Conservation (phyloP, 2,797 vertebrate genomes). For the Siniperca obscura region DNA sequence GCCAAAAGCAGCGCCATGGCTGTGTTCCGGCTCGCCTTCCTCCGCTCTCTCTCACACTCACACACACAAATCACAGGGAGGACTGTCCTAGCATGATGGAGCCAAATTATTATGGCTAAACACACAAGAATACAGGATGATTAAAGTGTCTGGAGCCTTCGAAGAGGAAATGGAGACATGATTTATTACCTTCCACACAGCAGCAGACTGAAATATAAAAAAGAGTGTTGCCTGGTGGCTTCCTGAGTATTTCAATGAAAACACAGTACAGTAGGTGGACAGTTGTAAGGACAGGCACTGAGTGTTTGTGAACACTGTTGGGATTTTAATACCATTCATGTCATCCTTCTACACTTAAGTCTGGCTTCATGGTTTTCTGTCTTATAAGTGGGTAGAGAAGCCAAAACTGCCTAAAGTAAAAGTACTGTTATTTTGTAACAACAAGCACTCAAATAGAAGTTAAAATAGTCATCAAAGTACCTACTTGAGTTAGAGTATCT, state of each 20-base stretch:
- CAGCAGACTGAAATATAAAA: constrained; percentile 61
- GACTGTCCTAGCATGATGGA: constrained; percentile 83
- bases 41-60: constrained; percentile 41
- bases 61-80: constrained; percentile 80
- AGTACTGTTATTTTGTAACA: not conserved
- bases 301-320: constrained; percentile 31
- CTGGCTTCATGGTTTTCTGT: constrained; percentile 1
- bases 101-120: constrained; percentile 84
- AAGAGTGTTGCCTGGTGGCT: constrained; percentile 25
- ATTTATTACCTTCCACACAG: constrained; percentile 66
- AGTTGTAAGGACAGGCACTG: constrained; percentile 9
- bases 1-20: constrained; percentile 4
- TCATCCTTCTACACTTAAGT: constrained; percentile 6
- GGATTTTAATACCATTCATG: constrained; percentile 34
- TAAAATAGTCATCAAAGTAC: not conserved
- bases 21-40: constrained; percentile 44
- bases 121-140: constrained; percentile 82
- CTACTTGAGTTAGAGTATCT: not conserved
- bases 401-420: not conserved
- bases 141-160: constrained; percentile 79
- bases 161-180: constrained; percentile 65
- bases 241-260: constrained; percentile 27
- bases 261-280: constrained; percentile 43
- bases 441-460: not conserved
- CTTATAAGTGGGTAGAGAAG: not conserved